Evolutionary conservation across 2,113 vertebrate species (phyloP).

Genomic region (Todiramphus saurophagus): DNA sequence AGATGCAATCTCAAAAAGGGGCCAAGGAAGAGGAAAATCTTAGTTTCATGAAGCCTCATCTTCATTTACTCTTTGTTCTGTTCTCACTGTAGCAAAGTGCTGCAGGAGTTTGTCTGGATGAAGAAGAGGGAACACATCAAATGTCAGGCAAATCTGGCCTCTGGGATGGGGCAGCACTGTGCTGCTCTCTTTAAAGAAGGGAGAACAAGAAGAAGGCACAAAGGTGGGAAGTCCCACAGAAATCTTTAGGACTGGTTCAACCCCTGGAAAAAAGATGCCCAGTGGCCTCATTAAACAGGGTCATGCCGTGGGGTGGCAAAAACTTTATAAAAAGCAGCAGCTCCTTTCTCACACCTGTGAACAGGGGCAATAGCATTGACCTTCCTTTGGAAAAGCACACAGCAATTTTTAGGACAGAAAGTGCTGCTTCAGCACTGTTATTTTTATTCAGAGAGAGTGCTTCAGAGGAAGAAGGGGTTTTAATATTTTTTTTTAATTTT

Average conservation of each 20-base stretch:
- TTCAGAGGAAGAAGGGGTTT: neutral
- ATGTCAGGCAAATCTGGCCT: neutral
- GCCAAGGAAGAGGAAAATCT: neutral
- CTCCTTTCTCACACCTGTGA: neutral
- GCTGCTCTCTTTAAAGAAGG: neutral
- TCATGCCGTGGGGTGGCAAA: neutral
- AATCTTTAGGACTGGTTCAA: neutral
- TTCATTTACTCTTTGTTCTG: neutral
- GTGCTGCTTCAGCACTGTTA: slow-evolving; percentile 29
- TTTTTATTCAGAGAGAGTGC: neutral
- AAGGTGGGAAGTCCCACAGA: neutral
- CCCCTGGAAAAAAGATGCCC: neutral
- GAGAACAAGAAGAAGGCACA: neutral
- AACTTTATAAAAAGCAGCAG: neutral
- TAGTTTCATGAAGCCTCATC: neutral
- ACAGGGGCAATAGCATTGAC: neutral
- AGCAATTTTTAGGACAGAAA: neutral
- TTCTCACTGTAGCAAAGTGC: neutral
- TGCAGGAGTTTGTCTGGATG: neutral
- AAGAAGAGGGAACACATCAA: neutral
- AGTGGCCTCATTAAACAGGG: neutral
- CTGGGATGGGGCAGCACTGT: fast-evolving
- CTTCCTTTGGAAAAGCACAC: slow-evolving; percentile 7
- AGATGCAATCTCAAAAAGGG: neutral
- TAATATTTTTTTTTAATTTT: neutral